Conservation (phyloP, 2,888 invertebrate genomes). For the Hirtodrosophila duncani region DNA sequence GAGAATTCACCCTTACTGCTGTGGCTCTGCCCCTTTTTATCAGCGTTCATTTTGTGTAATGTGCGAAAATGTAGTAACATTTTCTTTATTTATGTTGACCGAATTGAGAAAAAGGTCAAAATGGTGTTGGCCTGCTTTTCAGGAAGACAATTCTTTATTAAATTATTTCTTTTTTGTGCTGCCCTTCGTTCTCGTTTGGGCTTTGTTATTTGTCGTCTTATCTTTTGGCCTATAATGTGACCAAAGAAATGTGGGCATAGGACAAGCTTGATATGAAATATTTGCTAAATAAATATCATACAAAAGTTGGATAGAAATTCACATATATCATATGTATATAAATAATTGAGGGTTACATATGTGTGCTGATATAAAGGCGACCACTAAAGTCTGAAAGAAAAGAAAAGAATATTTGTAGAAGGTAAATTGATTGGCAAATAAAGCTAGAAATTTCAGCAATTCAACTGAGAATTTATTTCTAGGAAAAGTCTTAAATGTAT, state of each 20-base stretch:
- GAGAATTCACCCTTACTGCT: slow-evolving; percentile 11
- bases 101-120: slow-evolving; percentile 54
- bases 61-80: slow-evolving; percentile 59
- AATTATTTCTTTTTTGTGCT: slow-evolving; percentile 49
- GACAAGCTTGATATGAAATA: no score
- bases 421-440: no score
- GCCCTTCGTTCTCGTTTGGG: slow-evolving; percentile 1
- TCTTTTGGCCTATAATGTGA: slow-evolving; percentile 47
- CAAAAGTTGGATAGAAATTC: not conserved
- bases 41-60: slow-evolving; percentile 46
- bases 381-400: no score
- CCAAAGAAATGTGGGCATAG: slow-evolving; percentile 35
- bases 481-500: no score
- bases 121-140: slow-evolving; percentile 38
- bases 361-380: no score
- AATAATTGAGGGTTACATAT: no score
- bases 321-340: no score
- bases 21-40: slow-evolving; percentile 7
- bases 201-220: slow-evolving; percentile 40
- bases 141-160: slow-evolving; percentile 51
- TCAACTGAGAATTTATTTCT: no score
- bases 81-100: slow-evolving; percentile 60
- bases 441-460: no score
- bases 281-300: slow-evolving; percentile 1
- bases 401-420: no score